Evolutionary conservation across 1,140 invertebrate genomes (phyloP).

Genomic region (Aphis gossypii): DNA sequence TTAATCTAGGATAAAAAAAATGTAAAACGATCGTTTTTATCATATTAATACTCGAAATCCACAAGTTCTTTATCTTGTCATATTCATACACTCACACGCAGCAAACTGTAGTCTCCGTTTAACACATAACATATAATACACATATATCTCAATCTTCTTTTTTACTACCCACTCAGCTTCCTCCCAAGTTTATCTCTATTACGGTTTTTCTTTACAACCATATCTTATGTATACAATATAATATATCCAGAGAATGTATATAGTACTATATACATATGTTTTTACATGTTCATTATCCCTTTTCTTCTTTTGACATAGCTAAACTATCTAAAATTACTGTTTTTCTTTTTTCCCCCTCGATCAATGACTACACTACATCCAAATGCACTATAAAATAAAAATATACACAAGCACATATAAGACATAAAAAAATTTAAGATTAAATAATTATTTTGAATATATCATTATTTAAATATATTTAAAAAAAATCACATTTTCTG

Average conservation of each 20-base stretch:
- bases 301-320: background rate
- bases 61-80: background rate
- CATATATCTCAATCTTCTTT: background rate
- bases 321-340: background rate
- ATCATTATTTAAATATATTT: background rate
- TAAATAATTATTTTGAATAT: background rate
- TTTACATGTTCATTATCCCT: background rate
- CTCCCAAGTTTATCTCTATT: constrained; percentile 5
- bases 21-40: background rate
- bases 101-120: background rate
- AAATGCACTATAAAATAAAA: background rate
- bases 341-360: background rate
- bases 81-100: background rate
- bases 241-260: background rate
- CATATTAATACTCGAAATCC: background rate
- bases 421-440: background rate
- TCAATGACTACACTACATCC: background rate
- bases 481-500: background rate
- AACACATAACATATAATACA: background rate
- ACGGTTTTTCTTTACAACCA: background rate
- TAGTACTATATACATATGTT: background rate
- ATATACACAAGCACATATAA: background rate
- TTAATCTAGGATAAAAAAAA: background rate
- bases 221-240: background rate
- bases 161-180: background rate